Percentiles rank a stretch among this genome's conserved stretches.
Evolutionary conservation across 2,888 invertebrate species (phyloP).

Genomic region (Melikaiella ostensackeni): DNA sequence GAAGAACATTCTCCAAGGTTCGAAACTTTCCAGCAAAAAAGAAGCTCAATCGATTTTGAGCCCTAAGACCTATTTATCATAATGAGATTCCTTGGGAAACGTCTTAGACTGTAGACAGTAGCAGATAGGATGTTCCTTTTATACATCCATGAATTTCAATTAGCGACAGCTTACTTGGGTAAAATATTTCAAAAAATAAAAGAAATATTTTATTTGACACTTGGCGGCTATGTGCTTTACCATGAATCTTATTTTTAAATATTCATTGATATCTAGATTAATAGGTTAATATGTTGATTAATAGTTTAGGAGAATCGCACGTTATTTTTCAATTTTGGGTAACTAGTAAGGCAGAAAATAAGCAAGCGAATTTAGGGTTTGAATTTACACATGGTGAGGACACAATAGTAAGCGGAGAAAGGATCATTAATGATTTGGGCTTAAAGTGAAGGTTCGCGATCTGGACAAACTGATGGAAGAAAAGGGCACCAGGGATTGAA

Average conservation of each 20-base stretch:
- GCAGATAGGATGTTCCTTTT: background rate
- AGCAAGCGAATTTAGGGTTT: background rate
- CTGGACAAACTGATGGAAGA: conserved; percentile 46
- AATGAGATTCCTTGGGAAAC: conserved; percentile 25
- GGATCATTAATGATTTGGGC: conserved; percentile 59
- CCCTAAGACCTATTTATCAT: background rate
- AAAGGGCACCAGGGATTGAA: conserved; percentile 47
- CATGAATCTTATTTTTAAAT: too few relatives aligned
- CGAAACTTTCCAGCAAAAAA: background rate
- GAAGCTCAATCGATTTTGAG: background rate
- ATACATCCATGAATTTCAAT: background rate
- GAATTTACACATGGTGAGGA: background rate
- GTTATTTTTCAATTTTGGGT: conserved; percentile 8
- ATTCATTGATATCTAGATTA: background rate
- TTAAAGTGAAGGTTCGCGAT: conserved; percentile 49
- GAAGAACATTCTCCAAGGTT: background rate
- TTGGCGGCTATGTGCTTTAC: too few relatives aligned
- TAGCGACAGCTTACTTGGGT: background rate
- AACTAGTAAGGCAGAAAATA: conserved; percentile 32
- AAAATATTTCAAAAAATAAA: too few relatives aligned
- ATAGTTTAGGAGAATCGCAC: background rate
- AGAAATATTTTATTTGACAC: too few relatives aligned
- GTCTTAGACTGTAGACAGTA: background rate
- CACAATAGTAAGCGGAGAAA: conserved; percentile 52
- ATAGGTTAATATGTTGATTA: background rate